phyloP scores from a whole-genome alignment of 2,113 vertebrate species.

The Salvelinus alpinus region DNA sequence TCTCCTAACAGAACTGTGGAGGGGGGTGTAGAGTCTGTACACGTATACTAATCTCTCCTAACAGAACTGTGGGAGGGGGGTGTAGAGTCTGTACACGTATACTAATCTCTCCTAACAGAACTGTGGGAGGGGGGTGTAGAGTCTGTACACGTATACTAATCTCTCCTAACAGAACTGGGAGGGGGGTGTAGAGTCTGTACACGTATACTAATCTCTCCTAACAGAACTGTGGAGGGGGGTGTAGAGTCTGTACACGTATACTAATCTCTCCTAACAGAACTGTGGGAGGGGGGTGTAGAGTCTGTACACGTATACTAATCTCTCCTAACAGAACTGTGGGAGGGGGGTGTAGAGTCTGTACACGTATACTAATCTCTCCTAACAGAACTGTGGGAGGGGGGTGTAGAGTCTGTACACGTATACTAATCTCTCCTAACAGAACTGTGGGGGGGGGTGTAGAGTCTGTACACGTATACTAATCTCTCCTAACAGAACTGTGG shows the following conservation, averaged over 20 bases:
- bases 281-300: background rate
- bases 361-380: slow-evolving; percentile 68
- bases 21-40: background rate
- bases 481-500: slow-evolving; percentile 60
- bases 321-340: slow-evolving; percentile 57
- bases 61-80: slow-evolving; percentile 12
- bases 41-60: slow-evolving; percentile 70
- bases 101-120: slow-evolving; percentile 75
- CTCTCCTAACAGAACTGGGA: slow-evolving; percentile 61
- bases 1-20: slow-evolving; percentile 63
- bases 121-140: background rate
- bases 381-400: slow-evolving; percentile 32
- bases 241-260: slow-evolving; percentile 20
- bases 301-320: slow-evolving; percentile 60
- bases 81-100: slow-evolving; percentile 7
- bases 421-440: slow-evolving; percentile 74
- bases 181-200: background rate
- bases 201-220: slow-evolving; percentile 70
- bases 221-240: slow-evolving; percentile 21
- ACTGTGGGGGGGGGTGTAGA: background rate
- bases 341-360: background rate
- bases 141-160: slow-evolving; percentile 58
- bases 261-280: slow-evolving; percentile 75
- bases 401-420: slow-evolving; percentile 2
- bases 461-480: slow-evolving; percentile 58